phyloP scores from a whole-genome alignment of 2,113 vertebrate genomes.

The Ellobius talpinus region DNA sequence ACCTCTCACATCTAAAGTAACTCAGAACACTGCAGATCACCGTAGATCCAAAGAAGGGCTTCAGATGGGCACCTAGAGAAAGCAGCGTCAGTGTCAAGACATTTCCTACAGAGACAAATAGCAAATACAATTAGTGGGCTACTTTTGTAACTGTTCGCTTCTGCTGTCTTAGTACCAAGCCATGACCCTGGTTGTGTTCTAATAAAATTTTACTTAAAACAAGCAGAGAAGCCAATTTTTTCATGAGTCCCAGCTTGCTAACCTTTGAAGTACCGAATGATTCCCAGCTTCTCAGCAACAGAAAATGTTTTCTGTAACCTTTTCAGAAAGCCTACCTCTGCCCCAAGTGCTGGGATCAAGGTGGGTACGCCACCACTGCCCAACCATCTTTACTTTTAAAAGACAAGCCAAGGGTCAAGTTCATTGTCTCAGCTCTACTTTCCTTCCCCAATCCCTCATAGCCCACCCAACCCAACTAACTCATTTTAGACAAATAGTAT shows the following conservation, averaged over 20 bases:
- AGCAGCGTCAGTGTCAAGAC: background rate
- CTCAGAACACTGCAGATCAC: background rate
- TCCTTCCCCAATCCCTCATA: background rate
- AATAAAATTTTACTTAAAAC: conserved; percentile 48
- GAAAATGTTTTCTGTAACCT: no score
- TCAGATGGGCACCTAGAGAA: background rate
- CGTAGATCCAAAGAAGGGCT: background rate
- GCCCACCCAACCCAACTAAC: background rate
- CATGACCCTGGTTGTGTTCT: background rate
- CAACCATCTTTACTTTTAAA: background rate
- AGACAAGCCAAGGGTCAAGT: background rate
- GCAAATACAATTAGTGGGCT: background rate
- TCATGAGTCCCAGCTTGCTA: background rate
- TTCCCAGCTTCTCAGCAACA: background rate
- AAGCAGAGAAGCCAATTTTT: background rate
- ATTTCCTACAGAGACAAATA: background rate
- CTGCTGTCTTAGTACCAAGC: background rate
- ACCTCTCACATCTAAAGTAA: background rate
- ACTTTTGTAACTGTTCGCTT: background rate
- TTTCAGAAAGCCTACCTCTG: background rate
- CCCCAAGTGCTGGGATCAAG: background rate
- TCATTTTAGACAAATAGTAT: background rate
- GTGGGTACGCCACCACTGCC: no score
- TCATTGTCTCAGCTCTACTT: background rate
- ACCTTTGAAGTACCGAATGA: background rate